Evolutionary conservation across 2,113 vertebrate genomes (phyloP).

Genomic region (Silurus glanis): DNA sequence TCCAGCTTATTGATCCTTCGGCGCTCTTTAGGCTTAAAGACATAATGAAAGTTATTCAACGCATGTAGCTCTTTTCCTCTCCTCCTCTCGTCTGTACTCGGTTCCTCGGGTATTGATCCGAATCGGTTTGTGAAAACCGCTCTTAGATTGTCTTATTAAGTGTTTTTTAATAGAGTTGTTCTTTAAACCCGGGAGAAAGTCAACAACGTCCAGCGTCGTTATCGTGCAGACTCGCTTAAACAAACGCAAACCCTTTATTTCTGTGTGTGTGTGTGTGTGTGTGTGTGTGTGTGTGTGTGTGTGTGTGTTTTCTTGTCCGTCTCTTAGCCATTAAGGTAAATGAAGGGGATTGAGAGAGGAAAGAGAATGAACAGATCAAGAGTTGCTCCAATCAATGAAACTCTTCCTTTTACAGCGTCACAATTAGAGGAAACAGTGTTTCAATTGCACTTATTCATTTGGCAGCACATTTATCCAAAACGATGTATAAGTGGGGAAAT

Average conservation of each 20-base stretch:
- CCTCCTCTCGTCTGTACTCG: constrained; percentile 31
- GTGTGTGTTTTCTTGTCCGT: constrained; percentile 8
- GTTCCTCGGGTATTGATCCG: constrained; percentile 56
- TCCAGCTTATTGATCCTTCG: constrained; percentile 53
- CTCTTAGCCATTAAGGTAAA: constrained; percentile 38
- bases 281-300: not conserved
- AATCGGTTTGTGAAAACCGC: constrained; percentile 55
- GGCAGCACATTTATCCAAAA: constrained; percentile 1
- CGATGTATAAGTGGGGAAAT: not conserved
- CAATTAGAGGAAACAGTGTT: constrained; percentile 3
- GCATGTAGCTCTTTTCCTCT: constrained; percentile 36
- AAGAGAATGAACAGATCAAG: not conserved
- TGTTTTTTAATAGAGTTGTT: constrained; percentile 61
- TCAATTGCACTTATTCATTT: not conserved
- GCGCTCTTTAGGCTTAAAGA: constrained; percentile 54
- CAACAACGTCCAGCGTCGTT: constrained; percentile 36
- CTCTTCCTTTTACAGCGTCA: not conserved
- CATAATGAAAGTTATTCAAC: constrained; percentile 60
- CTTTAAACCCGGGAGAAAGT: constrained; percentile 51
- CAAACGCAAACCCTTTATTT: not conserved
- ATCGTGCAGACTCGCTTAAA: constrained; percentile 29
- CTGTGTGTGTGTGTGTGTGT: no score
- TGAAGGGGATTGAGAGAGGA: constrained; percentile 25
- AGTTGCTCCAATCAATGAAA: constrained; percentile 15
- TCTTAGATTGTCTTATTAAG: constrained; percentile 57